Percentiles rank a stretch among this genome's conserved stretches.
Conservation (phyloP, 2,797 vertebrate genomes). For the Gymnocypris eckloni region DNA sequence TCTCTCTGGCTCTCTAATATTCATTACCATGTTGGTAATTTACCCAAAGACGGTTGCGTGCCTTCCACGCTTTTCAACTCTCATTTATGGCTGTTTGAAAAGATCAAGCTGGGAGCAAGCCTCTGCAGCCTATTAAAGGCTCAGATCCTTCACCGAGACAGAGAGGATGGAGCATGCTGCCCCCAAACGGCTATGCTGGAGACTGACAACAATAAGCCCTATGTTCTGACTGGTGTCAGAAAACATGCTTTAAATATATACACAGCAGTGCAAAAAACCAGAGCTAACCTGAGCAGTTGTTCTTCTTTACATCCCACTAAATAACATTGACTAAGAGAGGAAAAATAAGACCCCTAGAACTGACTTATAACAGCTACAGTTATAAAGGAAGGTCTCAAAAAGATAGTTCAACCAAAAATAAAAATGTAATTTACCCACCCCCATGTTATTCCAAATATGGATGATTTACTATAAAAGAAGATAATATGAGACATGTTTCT, state of each 20-base stretch:
- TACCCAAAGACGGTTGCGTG: conserved; percentile 69
- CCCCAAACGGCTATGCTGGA: conserved; percentile 37
- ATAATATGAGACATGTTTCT: not conserved
- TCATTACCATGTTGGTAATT: conserved; percentile 71
- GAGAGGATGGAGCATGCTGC: conserved; percentile 50
- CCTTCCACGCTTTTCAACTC: conserved; percentile 79
- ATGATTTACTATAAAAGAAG: not conserved
- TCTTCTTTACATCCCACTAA: not conserved
- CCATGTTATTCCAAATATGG: not conserved
- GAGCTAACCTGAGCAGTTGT: not conserved
- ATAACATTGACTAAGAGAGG: not conserved
- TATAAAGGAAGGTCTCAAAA: not conserved
- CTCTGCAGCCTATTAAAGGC: conserved; percentile 76
- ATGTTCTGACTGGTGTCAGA: not conserved
- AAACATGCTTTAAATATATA: conserved; percentile 13
- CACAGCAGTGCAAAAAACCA: not conserved
- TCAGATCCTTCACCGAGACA: conserved; percentile 42
- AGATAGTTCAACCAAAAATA: not conserved
- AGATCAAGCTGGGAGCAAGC: conserved; percentile 76
- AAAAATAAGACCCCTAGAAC: not conserved
- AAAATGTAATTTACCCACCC: not conserved
- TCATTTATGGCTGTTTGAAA: conserved; percentile 77
- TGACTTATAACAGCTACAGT: too few relatives aligned
- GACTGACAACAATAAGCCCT: conserved; percentile 5
- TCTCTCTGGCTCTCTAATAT: conserved; percentile 71